Evolutionary conservation across 92 coral and sea anemone species (phyloP), one percentile per base, ranked within the genome.

Genomic region (Epizoanthus rinbou): DNA sequence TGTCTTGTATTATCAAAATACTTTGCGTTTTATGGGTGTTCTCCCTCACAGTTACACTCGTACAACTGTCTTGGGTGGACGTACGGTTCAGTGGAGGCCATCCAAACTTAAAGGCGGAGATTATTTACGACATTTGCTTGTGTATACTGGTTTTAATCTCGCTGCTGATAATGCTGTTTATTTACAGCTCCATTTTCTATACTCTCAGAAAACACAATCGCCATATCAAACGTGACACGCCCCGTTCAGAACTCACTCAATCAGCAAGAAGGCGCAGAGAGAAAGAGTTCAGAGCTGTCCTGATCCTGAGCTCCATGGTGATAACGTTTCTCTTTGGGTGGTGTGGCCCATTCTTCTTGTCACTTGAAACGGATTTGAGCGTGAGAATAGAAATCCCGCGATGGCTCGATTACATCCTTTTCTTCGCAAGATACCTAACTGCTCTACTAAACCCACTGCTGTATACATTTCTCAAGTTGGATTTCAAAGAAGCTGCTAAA

Each of bases 401-500:
- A 4, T 87, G 84, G 90, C 31, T 87, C 53, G 84, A 87, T 31
- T 57, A 57, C 39, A 11, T 53, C 10, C 31, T 82, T 21, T 37
- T 87, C 71, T 87, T 87, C 22, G 76, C 86, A 16, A 57, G 90
- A 39, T 87, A 75, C 28, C 67, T 85, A 13, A 87, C 90, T 5
- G 85, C 90, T 39, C 69, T 87, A 3, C 76, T 83, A 33, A 87
- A 87, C 15, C 90, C 90, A n/a, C 72, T 87, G 4, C 82, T 87
- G 11, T 87, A 87, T 31, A 87, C 90, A 8, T 87, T 87, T 45
- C 58, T 87, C 19, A 87, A 87, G 28, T 45, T 87, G 80, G 90
- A 87, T 62, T 87, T 87, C 70, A 52, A 80, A n/a, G 85, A 87
- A 66, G 86, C 84, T 6, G 87, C 82, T 19, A 60, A 37, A 54